Evolutionary conservation across 2,113 vertebrate genomes (phyloP).

Genomic region (Laticauda colubrina): DNA sequence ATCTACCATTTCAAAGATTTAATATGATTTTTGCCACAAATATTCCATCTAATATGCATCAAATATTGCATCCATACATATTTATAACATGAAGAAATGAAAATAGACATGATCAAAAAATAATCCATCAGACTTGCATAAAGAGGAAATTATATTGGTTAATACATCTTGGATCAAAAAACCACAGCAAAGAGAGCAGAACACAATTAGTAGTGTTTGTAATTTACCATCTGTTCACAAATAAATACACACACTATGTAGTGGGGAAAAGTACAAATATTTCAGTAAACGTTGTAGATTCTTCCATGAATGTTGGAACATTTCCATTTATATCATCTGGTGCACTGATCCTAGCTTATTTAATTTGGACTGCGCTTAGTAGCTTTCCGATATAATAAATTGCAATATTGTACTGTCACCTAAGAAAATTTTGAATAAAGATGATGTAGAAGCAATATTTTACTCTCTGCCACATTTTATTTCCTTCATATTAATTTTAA

Average conservation of each 20-base stretch:
- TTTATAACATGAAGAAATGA: background rate
- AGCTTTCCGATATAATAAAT: background rate
- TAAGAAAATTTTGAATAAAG: background rate
- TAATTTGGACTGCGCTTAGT: background rate
- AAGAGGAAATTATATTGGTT: background rate
- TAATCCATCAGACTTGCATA: background rate
- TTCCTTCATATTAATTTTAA: background rate
- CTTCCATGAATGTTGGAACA: background rate
- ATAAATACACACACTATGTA: background rate
- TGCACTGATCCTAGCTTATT: background rate
- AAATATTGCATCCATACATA: background rate
- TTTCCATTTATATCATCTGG: background rate
- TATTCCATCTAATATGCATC: background rate
- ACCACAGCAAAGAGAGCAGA: background rate
- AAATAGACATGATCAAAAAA: background rate
- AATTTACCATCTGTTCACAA: background rate
- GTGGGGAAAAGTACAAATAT: background rate
- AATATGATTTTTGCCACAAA: background rate
- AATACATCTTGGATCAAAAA: background rate
- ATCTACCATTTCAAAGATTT: background rate
- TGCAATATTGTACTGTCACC: background rate
- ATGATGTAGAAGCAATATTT: background rate
- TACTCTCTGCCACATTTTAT: background rate
- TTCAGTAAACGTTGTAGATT: background rate
- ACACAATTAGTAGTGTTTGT: background rate